Evolutionary conservation across 2,888 invertebrate species (phyloP).

Genomic region (Hydriomena furcata): DNA sequence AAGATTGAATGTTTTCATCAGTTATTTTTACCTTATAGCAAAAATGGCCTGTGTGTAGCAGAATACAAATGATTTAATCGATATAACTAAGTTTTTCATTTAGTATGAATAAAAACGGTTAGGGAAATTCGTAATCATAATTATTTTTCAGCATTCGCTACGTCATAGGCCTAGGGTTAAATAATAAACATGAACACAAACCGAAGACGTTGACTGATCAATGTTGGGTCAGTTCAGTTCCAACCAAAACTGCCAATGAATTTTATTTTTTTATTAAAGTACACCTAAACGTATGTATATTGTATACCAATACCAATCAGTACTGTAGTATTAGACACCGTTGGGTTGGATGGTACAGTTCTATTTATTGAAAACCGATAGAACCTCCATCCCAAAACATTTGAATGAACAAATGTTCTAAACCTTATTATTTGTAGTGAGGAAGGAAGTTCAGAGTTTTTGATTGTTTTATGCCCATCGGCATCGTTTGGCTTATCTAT

Average conservation of each 20-base stretch:
- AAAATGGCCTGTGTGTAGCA: no score
- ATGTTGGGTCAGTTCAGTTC: constrained; percentile 5
- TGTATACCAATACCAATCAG: no score
- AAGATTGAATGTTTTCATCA: no score
- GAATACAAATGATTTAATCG: no score
- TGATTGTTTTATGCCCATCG: background rate
- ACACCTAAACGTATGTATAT: constrained; percentile 1
- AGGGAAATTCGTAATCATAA: no score
- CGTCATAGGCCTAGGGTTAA: background rate
- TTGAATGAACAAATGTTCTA: background rate
- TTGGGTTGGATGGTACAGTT: no score
- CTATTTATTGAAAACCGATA: constrained; percentile 22
- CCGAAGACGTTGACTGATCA: constrained; percentile 1
- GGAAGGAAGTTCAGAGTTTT: background rate
- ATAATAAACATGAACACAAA: background rate
- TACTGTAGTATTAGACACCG: no score
- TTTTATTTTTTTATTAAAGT: constrained; percentile 7
- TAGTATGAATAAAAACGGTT: background rate
- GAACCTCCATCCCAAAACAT: constrained; percentile 5
- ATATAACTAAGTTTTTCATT: no score
- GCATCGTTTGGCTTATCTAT: background rate
- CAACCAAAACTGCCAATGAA: constrained; percentile 8
- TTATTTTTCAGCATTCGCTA: no score
- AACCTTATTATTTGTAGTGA: background rate
- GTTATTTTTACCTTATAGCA: no score